These are phyloP conservation scores for Lepetodrilus schrolli DNA, from an alignment of 2,888 invertebrate genomes.

Conservation along the genomic window DNA sequence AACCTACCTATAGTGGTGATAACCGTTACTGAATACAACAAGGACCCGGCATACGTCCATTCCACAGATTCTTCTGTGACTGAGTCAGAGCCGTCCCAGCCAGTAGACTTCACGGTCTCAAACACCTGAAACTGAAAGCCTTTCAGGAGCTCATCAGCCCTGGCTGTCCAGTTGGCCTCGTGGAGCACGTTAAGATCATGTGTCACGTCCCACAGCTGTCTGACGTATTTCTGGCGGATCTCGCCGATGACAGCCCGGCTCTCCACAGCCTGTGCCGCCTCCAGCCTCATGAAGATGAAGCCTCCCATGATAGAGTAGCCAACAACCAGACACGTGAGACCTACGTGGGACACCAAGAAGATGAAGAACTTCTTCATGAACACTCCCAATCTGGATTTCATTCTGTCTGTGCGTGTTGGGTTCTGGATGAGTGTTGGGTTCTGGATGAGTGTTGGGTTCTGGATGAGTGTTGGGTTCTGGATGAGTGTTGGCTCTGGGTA, in stretches of 20 bases:
- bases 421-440: background rate
- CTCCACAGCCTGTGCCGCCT: constrained; percentile 73
- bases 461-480: background rate
- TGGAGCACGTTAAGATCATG: constrained; percentile 88
- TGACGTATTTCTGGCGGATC: constrained; percentile 39
- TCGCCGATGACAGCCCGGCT: background rate
- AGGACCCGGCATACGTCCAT: constrained; percentile 90
- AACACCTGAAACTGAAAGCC: constrained; percentile 88
- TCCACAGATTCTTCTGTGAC: constrained; percentile 71
- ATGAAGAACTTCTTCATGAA: constrained; percentile 82
- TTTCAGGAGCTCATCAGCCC: constrained; percentile 86
- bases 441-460: background rate
- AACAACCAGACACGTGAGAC: constrained; percentile 92
- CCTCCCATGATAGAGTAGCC: constrained; percentile 92
- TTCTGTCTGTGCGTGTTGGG: background rate
- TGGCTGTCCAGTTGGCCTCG: constrained; percentile 89
- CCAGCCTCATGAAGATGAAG: constrained; percentile 89
- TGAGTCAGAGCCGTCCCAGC: constrained; percentile 82
- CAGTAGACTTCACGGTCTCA: constrained; percentile 85
- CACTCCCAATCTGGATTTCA: constrained; percentile 36
- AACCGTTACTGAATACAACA: constrained; percentile 89
- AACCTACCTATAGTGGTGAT: constrained; percentile 90
- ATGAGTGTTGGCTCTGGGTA: no score
- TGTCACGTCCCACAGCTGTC: constrained; percentile 88
- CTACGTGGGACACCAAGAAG: constrained; percentile 96